These are phyloP conservation scores for Diarsia mendica DNA, from an alignment of 2,888 invertebrate species.

Conservation along the genomic window DNA sequence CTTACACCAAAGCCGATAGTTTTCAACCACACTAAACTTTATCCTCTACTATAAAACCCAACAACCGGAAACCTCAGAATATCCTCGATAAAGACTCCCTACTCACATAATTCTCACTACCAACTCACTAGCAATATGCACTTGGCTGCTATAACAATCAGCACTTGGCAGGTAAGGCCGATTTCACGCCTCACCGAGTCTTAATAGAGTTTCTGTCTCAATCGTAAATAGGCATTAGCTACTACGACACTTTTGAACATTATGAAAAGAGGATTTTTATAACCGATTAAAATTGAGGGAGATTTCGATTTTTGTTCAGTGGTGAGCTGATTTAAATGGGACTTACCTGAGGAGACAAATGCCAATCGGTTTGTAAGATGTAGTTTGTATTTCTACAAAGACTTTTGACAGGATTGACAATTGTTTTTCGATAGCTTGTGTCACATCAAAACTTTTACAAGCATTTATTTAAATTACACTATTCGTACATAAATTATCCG, in stretches of 20 bases:
- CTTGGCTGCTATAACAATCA: slow-evolving; percentile 54
- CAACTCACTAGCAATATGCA: slow-evolving; percentile 47
- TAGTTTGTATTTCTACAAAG: neutral
- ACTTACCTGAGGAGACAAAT: neutral
- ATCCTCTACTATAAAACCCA: neutral
- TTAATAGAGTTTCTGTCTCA: slow-evolving; percentile 62
- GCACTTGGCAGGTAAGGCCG: slow-evolving; percentile 61
- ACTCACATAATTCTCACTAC: slow-evolving; percentile 26
- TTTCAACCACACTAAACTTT: neutral
- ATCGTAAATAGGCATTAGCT: slow-evolving; percentile 63
- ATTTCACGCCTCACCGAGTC: slow-evolving; percentile 69
- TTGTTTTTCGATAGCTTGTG: neutral
- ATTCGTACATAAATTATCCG: neutral
- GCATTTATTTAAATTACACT: neutral
- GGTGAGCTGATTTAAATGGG: neutral
- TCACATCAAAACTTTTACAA: neutral
- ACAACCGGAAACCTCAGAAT: neutral
- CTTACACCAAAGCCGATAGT: no score
- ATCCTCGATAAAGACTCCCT: neutral
- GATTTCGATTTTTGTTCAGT: neutral
- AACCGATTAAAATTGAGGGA: slow-evolving; percentile 9
- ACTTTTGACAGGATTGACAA: neutral
- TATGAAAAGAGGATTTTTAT: slow-evolving; percentile 26
- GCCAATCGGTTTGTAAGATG: neutral
- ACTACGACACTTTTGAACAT: slow-evolving; percentile 24